phyloP scores from a whole-genome alignment of 2,888 invertebrate species.

The Endotricha flammealis region DNA sequence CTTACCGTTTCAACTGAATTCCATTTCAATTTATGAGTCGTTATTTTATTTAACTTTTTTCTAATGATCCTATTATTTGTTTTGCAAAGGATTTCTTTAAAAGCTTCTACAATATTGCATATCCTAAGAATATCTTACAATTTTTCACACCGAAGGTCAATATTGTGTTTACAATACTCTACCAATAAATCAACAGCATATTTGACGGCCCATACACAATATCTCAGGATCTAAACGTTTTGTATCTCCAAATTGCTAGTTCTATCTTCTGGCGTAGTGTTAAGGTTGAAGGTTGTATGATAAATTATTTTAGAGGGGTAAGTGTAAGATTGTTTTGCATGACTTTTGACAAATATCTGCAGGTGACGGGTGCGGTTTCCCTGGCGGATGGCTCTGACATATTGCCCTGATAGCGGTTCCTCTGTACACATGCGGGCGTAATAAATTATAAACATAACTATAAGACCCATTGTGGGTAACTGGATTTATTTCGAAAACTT shows the following conservation, averaged over 20 bases:
- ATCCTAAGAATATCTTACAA: too few relatives aligned
- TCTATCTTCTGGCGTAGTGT: neutral
- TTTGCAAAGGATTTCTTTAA: too few relatives aligned
- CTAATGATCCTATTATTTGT: too few relatives aligned
- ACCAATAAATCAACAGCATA: slow-evolving; percentile 56
- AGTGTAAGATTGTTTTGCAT: slow-evolving; percentile 36
- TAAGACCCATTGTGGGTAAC: slow-evolving; percentile 17
- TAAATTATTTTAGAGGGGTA: slow-evolving; percentile 20
- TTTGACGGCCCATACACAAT: slow-evolving; percentile 61
- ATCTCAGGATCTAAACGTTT: slow-evolving; percentile 38
- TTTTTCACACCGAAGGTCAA: neutral
- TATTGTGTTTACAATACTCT: slow-evolving; percentile 32
- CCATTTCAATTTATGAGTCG: too few relatives aligned
- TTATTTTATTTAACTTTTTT: too few relatives aligned
- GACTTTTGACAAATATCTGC: slow-evolving; percentile 75
- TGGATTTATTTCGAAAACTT: slow-evolving; percentile 4
- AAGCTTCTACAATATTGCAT: too few relatives aligned
- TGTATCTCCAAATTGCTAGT: slow-evolving; percentile 12
- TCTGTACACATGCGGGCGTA: slow-evolving; percentile 44
- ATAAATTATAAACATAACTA: slow-evolving; percentile 52
- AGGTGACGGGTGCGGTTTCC: slow-evolving; percentile 69
- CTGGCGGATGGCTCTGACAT: slow-evolving; percentile 69
- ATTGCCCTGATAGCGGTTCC: slow-evolving; percentile 66
- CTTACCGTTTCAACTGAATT: neutral
- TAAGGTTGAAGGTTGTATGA: slow-evolving; percentile 31